Conservation (phyloP, 2,888 invertebrate genomes). For the Arenicola marina region DNA sequence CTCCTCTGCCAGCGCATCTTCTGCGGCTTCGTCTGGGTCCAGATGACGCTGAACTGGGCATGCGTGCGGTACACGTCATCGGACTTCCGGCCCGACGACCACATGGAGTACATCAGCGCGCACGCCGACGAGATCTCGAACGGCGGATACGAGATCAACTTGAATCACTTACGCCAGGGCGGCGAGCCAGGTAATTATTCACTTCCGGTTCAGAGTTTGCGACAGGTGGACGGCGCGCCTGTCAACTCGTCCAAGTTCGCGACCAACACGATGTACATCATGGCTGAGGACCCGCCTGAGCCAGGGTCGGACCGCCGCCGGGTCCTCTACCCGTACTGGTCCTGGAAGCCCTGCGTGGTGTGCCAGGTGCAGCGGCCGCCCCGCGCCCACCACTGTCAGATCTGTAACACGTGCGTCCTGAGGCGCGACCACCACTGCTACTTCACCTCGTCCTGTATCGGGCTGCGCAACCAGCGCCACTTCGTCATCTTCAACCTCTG, state of each 20-base stretch:
- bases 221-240: not conserved
- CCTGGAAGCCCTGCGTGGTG: conserved; percentile 51
- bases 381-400: conserved; percentile 52
- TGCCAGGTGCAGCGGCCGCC: conserved; percentile 50
- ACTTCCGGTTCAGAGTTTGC: not conserved
- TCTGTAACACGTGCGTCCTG: conserved; percentile 52
- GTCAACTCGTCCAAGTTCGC: not conserved
- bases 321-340: conserved; percentile 51
- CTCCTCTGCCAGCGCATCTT: conserved; percentile 27
- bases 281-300: conserved; percentile 5
- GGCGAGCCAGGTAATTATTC: not conserved
- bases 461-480: conserved; percentile 51
- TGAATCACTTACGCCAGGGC: conserved; percentile 19
- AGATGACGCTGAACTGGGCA: conserved; percentile 48
- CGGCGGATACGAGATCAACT: conserved; percentile 32
- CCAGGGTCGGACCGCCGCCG: conserved; percentile 6
- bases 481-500: conserved; percentile 51
- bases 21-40: conserved; percentile 38
- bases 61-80: conserved; percentile 45
- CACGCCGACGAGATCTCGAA: conserved; percentile 18
- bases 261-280: conserved; percentile 19
- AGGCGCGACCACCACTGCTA: conserved; percentile 59
- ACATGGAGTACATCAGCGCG: conserved; percentile 27
- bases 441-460: conserved; percentile 52
- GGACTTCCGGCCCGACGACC: conserved; percentile 35